These are phyloP conservation scores for Noctua pronuba DNA, from an alignment of 2,888 invertebrate species.

Conservation along the genomic window DNA sequence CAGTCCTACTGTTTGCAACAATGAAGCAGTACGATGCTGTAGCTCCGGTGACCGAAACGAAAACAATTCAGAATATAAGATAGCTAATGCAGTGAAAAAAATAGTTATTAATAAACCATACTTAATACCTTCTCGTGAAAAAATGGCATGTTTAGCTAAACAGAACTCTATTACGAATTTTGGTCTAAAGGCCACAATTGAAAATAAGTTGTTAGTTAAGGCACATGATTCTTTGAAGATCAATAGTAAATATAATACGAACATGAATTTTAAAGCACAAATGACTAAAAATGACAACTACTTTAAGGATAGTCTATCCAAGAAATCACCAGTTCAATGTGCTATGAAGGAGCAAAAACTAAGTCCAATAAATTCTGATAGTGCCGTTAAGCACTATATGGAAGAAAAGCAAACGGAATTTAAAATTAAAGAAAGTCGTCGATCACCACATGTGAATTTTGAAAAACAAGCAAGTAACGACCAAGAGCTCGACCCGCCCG, in stretches of 20 bases:
- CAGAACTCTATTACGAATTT: neutral
- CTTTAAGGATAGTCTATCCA: slow-evolving; percentile 52
- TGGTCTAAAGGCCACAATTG: neutral
- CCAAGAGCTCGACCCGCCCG: slow-evolving; percentile 7
- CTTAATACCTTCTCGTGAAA: slow-evolving; percentile 20
- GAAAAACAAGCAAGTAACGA: slow-evolving; percentile 2
- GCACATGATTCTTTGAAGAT: slow-evolving; percentile 10
- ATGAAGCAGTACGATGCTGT: slow-evolving; percentile 25
- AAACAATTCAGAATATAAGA: slow-evolving; percentile 26
- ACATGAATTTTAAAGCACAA: slow-evolving; percentile 44
- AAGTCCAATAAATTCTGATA: slow-evolving; percentile 3
- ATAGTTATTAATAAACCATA: slow-evolving; percentile 6
- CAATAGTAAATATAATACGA: slow-evolving; percentile 6
- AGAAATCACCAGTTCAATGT: slow-evolving; percentile 43
- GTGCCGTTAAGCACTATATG: neutral
- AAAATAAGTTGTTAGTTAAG: slow-evolving; percentile 12
- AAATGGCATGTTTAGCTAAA: neutral
- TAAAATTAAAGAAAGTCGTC: slow-evolving; percentile 25
- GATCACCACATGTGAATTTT: neutral
- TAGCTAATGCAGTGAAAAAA: slow-evolving; percentile 9
- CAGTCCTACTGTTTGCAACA: slow-evolving; percentile 19
- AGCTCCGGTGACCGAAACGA: slow-evolving; percentile 23
- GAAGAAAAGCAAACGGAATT: slow-evolving; percentile 16
- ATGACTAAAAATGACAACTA: slow-evolving; percentile 52
- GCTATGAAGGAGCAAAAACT: neutral